These are phyloP conservation scores for Ctenosaura bakeri DNA, from an alignment of 2,797 vertebrate genomes.

Conservation along the genomic window DNA sequence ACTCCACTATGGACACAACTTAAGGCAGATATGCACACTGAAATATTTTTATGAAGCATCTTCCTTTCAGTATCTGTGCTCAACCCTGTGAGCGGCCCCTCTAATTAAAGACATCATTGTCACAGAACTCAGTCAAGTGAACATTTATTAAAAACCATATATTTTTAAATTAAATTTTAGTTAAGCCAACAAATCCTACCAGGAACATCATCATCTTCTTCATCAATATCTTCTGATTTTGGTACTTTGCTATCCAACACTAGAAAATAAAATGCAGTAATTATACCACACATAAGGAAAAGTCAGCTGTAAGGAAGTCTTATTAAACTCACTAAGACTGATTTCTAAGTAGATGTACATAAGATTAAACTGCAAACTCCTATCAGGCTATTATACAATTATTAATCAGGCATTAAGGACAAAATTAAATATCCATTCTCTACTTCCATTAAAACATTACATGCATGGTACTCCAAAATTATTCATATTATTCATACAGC, in stretches of 20 bases:
- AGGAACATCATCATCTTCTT: constrained; percentile 97
- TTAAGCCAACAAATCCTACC: constrained; percentile 78
- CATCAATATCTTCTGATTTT: constrained; percentile 95
- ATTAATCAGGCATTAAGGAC: neutral
- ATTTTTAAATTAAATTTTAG: neutral
- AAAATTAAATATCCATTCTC: neutral
- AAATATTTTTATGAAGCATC: neutral
- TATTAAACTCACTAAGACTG: neutral
- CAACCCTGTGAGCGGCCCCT: neutral
- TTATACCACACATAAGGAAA: neutral
- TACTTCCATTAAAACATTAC: neutral
- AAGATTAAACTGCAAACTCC: neutral
- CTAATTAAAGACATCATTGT: neutral
- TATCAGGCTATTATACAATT: neutral
- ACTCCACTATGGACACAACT: neutral
- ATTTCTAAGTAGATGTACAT: neutral
- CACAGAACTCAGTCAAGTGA: neutral
- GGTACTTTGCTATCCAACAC: constrained; percentile 96
- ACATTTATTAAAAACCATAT: neutral
- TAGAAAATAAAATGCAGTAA: constrained; percentile 71
- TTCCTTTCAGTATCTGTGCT: neutral
- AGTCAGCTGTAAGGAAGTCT: neutral
- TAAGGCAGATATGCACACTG: neutral
- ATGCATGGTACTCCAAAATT: neutral
- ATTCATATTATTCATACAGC: no score